Evolutionary conservation across 2,888 invertebrate species (phyloP).

Genomic region (Cheilosia impressa): DNA sequence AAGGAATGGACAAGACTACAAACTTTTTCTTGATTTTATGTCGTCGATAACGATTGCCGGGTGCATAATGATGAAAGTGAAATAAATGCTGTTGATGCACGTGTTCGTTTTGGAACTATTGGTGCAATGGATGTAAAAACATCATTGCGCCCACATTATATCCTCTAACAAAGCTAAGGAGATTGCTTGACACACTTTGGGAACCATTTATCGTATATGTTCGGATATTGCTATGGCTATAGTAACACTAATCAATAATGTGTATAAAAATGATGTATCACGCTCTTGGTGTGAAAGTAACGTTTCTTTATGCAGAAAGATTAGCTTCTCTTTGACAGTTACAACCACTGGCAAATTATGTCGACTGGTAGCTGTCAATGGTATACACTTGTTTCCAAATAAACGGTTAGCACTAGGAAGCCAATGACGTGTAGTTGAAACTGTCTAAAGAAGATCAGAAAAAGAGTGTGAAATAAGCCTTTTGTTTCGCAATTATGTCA

Average conservation of each 20-base stretch:
- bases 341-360: too few species aligned
- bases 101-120: conserved; percentile 5
- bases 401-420: too few species aligned
- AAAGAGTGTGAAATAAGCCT: too few species aligned
- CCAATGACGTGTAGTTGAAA: too few species aligned
- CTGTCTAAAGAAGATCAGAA: too few species aligned
- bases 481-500: too few species aligned
- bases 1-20: conserved; percentile 47
- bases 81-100: conserved; percentile 40
- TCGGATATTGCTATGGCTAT: background rate
- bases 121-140: background rate
- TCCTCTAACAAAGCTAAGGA: conserved; percentile 3
- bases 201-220: conserved; percentile 9
- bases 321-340: background rate
- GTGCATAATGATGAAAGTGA: conserved; percentile 56
- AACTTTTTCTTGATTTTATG: conserved; percentile 37
- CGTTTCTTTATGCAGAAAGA: background rate
- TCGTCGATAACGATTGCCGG: conserved; percentile 34
- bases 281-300: background rate
- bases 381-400: too few species aligned
- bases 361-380: too few species aligned
- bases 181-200: conserved; percentile 32
- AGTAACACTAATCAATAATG: background rate
- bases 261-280: background rate
- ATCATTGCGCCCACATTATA: conserved; percentile 20